phyloP scores from a whole-genome alignment of 2,113 vertebrate genomes.

The Heteronetta atricapilla region DNA sequence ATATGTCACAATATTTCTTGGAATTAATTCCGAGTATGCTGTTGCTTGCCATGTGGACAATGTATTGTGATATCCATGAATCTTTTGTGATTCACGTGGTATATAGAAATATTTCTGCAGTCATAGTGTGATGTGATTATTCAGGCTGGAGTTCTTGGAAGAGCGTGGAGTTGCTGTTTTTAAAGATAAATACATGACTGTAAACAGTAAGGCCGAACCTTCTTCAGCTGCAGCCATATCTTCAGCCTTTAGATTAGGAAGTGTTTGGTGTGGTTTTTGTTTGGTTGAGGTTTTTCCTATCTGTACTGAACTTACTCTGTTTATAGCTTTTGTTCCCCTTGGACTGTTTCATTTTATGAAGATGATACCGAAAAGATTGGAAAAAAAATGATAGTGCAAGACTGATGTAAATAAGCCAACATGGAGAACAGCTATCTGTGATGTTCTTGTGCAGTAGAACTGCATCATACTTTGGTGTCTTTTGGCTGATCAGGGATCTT shows the following conservation, averaged over 20 bases:
- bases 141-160: neutral
- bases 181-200: neutral
- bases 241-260: neutral
- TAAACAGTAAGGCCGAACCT: neutral
- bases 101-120: neutral
- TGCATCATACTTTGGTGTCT: conserved; percentile 54
- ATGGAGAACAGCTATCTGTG: conserved; percentile 41
- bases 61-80: neutral
- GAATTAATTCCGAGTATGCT: neutral
- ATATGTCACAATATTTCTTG: neutral
- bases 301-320: conserved; percentile 59
- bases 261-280: neutral
- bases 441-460: conserved; percentile 46
- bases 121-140: neutral
- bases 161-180: neutral
- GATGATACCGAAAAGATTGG: conserved; percentile 56
- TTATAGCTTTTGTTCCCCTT: conserved; percentile 57
- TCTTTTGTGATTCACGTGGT: neutral
- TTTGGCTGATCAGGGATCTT: conserved; percentile 62
- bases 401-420: conserved; percentile 54
- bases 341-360: conserved; percentile 62
- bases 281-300: neutral
- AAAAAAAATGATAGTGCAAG: conserved; percentile 60
- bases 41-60: neutral
- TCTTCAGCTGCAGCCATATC: neutral